These are phyloP conservation scores for Toxotes jaculatrix DNA, from an alignment of 2,113 vertebrate species.

Conservation along the genomic window DNA sequence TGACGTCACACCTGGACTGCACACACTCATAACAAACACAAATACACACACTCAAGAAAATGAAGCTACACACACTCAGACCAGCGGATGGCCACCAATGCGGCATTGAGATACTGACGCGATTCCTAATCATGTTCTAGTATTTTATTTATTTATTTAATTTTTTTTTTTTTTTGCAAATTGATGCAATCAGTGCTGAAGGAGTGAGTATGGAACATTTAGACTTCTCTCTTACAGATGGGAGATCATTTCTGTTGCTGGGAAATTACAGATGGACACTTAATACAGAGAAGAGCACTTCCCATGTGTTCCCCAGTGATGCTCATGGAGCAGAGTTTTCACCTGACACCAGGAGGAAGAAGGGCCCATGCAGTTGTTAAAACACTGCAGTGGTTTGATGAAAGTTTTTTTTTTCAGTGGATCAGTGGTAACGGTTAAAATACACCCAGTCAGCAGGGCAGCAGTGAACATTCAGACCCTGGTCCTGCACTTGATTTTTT, in stretches of 20 bases:
- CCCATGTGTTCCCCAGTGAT: conserved; percentile 7
- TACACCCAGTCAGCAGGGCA: background rate
- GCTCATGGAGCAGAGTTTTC: conserved; percentile 6
- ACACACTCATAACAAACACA: conserved; percentile 65
- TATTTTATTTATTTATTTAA: no score
- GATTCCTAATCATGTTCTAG: conserved; percentile 32
- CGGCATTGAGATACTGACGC: conserved; percentile 53
- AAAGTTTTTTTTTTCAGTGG: background rate
- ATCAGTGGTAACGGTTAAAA: background rate
- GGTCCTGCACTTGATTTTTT: conserved; percentile 14
- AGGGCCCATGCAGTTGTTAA: background rate
- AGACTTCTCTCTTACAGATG: conserved; percentile 26
- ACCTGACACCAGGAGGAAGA: conserved; percentile 6
- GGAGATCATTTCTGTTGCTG: conserved; percentile 22
- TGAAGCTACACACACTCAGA: conserved; percentile 69
- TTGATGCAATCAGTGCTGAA: conserved; percentile 43
- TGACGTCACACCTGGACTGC: conserved; percentile 64
- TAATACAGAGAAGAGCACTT: conserved; percentile 24
- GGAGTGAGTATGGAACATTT: conserved; percentile 2
- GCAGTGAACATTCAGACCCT: conserved; percentile 1
- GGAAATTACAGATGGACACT: conserved; percentile 32
- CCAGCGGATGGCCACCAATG: conserved; percentile 79
- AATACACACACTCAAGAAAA: conserved; percentile 49
- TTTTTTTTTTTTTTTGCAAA: conserved; percentile 38
- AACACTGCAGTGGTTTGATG: no score